Percentiles rank a stretch among this genome's conserved stretches.
Conservation (phyloP, 2,113 vertebrate species). For the Paradoxurus hermaphroditus region DNA sequence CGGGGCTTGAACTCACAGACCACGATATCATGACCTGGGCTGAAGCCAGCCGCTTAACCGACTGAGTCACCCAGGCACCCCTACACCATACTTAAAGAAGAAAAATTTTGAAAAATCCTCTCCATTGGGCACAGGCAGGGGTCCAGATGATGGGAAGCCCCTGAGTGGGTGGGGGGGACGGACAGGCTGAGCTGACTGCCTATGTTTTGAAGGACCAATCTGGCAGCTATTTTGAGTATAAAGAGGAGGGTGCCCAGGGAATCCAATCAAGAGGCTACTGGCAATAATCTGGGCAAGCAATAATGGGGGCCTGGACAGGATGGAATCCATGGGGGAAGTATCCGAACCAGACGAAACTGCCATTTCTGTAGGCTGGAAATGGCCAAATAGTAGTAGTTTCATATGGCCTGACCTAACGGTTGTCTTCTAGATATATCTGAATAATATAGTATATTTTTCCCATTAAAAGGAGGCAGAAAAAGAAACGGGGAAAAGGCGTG, state of each 20-base stretch:
- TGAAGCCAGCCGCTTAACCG: too few relatives aligned
- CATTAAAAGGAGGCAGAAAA: background rate
- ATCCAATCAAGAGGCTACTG: background rate
- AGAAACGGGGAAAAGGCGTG: background rate
- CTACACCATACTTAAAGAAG: background rate
- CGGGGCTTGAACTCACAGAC: too few relatives aligned
- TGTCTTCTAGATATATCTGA: background rate
- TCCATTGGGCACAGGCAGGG: background rate
- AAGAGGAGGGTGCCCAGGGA: background rate
- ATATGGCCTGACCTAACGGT: background rate
- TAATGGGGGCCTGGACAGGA: background rate
- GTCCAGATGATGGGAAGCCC: background rate
- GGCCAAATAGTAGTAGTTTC: background rate
- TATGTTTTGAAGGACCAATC: background rate
- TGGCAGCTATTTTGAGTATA: background rate
- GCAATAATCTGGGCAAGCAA: background rate
- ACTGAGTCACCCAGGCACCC: too few relatives aligned
- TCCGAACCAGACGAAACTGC: background rate
- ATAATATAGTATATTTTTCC: background rate
- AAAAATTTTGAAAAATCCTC: background rate
- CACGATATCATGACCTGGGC: too few relatives aligned
- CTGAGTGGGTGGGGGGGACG: fast-evolving
- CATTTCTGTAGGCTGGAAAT: background rate
- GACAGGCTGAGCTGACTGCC: too few relatives aligned
- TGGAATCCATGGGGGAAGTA: background rate